Percentiles rank a stretch among this genome's conserved stretches.
Conservation (phyloP, 2,888 invertebrate genomes). For the Stratiomys singularior region DNA sequence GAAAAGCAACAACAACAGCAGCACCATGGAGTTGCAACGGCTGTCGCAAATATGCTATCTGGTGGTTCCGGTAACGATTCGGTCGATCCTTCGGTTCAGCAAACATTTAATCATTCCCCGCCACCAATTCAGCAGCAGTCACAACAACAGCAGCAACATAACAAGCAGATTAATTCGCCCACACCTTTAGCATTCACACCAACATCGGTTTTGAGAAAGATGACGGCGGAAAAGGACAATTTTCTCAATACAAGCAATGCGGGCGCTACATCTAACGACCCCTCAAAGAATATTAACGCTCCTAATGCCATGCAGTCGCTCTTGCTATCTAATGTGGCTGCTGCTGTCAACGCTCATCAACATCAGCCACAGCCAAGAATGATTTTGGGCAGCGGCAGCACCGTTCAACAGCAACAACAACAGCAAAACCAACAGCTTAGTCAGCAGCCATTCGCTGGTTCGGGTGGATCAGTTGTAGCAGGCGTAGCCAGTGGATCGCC, state of each 20-base stretch:
- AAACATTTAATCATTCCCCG: conserved; percentile 26
- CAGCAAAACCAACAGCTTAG: conserved; percentile 50
- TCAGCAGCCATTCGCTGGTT: not conserved
- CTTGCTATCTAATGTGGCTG: conserved; percentile 56
- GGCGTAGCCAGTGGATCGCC: not conserved
- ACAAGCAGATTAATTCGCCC: conserved; percentile 67
- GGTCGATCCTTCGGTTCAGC: not conserved
- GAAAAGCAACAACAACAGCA: conserved; percentile 55
- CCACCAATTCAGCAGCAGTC: conserved; percentile 46
- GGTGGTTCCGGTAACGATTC: conserved; percentile 1
- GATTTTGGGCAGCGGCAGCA: conserved; percentile 46
- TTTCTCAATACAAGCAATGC: conserved; percentile 59
- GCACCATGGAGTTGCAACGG: conserved; percentile 20
- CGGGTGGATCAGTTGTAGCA: too few species aligned
- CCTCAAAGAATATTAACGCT: conserved; percentile 51
- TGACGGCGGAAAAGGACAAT: conserved; percentile 90
- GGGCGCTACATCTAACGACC: conserved; percentile 3
- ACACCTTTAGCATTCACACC: conserved; percentile 90
- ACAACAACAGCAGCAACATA: conserved; percentile 55
- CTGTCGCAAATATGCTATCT: not conserved
- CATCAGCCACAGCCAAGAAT: conserved; percentile 50
- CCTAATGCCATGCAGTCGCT: conserved; percentile 51
- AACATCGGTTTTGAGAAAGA: conserved; percentile 91
- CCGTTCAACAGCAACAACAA: conserved; percentile 51
- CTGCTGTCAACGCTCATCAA: conserved; percentile 55